Evolutionary conservation across 2,113 vertebrate species (phyloP), one percentile per base, ranked within the genome.

Genomic region (Pampusana beccarii): DNA sequence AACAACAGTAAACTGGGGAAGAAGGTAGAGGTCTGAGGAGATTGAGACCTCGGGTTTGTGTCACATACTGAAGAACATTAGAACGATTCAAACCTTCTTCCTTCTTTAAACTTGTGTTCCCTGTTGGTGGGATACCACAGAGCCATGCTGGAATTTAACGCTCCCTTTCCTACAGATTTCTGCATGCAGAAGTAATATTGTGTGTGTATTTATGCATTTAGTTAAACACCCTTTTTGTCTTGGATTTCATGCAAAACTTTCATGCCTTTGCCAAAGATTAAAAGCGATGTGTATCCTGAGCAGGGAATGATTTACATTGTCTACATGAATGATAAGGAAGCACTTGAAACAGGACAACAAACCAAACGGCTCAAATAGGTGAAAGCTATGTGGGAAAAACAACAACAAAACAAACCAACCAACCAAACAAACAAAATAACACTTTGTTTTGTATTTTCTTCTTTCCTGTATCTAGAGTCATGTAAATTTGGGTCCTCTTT

Each of bases 11-110:
- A 38, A 26, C 5, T 53, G 13, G 3, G 7, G 13, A 46, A 42
- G 38, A 42, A 60, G 16, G 7, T 2, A 60, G 50, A 91, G 11
- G 33, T 9, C 28, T 66, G 46, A 57, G 26, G 23, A 38, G 26
- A 50, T 17, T 3, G 26, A 58, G 23, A 25, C 5, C 25, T 60
- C 7, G 51, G 33, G 5, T 57, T 51, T 80, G 31, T 72, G 9
- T 18, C 33, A 36, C 3, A 10, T 21, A 8, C 16, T 72, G 53
- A 91, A 42, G 12, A 71, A 16, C 0, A 38, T 26, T 26, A 88
- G 60, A 67, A 33, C 0, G 0, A 44, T 44, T 57, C 46, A 18
- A 57, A 29, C 16, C 13, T 14, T 71, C 13, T 61, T 66, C n/a
- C 24, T 80, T 40, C 36, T 72, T 56, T 42, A 10, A 13, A 34